A percentile compares a stretch with the other conserved stretches of the same genome.
These are phyloP conservation scores for Nomada flava DNA, from an alignment of 2,888 invertebrate species.

Conservation along the genomic window DNA sequence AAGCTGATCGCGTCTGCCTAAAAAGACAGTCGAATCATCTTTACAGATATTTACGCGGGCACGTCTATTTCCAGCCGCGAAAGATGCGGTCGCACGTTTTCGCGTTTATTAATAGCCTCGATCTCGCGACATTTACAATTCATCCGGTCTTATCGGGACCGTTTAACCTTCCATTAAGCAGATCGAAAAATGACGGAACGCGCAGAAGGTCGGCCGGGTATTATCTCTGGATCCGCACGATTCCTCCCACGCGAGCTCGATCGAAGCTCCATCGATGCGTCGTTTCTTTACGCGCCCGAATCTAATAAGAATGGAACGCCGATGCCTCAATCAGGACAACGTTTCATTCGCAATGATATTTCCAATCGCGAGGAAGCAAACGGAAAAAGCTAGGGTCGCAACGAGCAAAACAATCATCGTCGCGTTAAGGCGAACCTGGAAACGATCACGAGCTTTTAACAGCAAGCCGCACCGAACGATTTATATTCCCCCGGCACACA, in stretches of 20 bases:
- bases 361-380: neutral
- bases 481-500: slow-evolving; percentile 25
- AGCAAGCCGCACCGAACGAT: slow-evolving; percentile 25
- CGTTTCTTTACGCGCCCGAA: neutral
- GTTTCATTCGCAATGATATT: no score
- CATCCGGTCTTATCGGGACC: slow-evolving; percentile 45
- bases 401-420: slow-evolving; percentile 25
- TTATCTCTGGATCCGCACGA: slow-evolving; percentile 13
- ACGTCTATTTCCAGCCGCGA: slow-evolving; percentile 23
- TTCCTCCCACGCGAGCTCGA: neutral
- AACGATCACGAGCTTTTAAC: slow-evolving; percentile 46
- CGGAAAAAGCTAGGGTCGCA: neutral
- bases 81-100: slow-evolving; percentile 23
- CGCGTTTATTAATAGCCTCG: slow-evolving; percentile 40
- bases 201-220: slow-evolving; percentile 32
- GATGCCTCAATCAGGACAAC: neutral
- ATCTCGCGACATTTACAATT: slow-evolving; percentile 39
- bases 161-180: slow-evolving; percentile 57
- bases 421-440: neutral
- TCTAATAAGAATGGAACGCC: slow-evolving; percentile 7
- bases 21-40: slow-evolving; percentile 1
- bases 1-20: no score
- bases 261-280: neutral
- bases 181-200: slow-evolving; percentile 50
- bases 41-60: slow-evolving; percentile 26